Evolutionary conservation across 1,140 invertebrate genomes (phyloP).

Genomic region (Glomeris maerens): DNA sequence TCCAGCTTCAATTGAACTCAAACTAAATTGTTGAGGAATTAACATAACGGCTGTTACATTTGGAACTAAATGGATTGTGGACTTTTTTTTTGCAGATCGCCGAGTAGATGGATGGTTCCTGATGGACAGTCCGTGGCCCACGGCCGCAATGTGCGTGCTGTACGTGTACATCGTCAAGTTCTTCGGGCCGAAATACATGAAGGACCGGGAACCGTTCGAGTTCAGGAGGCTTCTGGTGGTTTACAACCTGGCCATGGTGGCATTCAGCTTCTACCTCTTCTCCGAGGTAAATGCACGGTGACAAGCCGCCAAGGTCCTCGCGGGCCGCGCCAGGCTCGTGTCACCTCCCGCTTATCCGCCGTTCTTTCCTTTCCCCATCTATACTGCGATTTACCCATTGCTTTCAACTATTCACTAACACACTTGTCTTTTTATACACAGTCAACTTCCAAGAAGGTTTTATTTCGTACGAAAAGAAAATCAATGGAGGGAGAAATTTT

Average conservation of each 20-base stretch:
- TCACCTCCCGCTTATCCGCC: no score
- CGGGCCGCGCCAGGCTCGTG: no score
- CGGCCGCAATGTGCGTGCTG: constrained; percentile 60
- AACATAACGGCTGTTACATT: neutral
- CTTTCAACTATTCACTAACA: no score
- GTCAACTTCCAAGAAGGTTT: no score
- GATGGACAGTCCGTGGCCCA: constrained; percentile 81
- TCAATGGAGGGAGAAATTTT: no score
- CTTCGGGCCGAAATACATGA: constrained; percentile 69
- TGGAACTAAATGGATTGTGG: neutral
- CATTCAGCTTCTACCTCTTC: constrained; percentile 69
- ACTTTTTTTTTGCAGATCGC: constrained; percentile 50
- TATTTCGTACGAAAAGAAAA: no score
- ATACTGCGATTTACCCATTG: no score
- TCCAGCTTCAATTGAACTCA: no score
- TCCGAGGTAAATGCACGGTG: constrained; percentile 55
- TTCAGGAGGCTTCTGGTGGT: constrained; percentile 58
- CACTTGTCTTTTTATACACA: no score
- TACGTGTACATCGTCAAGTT: constrained; percentile 73
- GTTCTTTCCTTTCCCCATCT: no score
- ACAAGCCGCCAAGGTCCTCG: no score
- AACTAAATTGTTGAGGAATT: no score
- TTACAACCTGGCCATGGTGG: constrained; percentile 73
- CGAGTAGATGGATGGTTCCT: constrained; percentile 78
- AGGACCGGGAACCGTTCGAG: constrained; percentile 66